Percentiles rank a stretch among this genome's conserved stretches.
Evolutionary conservation across 2,113 vertebrate genomes (phyloP).

Genomic region (Varanus komodoensis): DNA sequence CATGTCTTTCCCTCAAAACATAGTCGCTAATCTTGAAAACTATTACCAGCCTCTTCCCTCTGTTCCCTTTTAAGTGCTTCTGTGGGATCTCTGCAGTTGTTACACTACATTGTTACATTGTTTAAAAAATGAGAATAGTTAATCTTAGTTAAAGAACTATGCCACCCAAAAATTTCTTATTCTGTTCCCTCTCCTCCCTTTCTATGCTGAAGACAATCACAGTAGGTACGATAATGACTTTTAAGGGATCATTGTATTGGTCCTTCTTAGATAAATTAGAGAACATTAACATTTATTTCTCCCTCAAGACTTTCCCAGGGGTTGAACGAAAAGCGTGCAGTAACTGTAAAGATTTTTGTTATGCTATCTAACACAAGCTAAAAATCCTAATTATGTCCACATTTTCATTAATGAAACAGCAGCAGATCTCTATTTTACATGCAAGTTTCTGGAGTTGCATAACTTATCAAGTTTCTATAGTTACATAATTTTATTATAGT

Average conservation of each 20-base stretch:
- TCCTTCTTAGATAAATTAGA: background rate
- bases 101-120: background rate
- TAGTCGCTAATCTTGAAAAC: background rate
- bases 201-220: background rate
- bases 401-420: slow-evolving; percentile 6
- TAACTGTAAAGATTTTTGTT: slow-evolving; percentile 52
- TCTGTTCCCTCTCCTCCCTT: background rate
- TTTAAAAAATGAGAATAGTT: background rate
- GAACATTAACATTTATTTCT: background rate
- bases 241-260: background rate
- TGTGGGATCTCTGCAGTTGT: background rate
- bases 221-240: slow-evolving; percentile 1
- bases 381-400: background rate
- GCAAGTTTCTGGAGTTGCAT: slow-evolving; percentile 8
- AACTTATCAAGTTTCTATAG: too few species aligned
- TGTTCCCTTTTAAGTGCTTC: background rate
- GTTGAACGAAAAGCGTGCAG: background rate
- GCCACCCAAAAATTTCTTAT: background rate
- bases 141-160: background rate
- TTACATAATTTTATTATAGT: background rate
- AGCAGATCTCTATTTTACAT: background rate
- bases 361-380: background rate
- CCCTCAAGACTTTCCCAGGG: background rate
- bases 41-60: background rate
- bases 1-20: background rate